Evolutionary conservation across 2,888 invertebrate genomes (phyloP).

Genomic region (Napeogenes inachia): DNA sequence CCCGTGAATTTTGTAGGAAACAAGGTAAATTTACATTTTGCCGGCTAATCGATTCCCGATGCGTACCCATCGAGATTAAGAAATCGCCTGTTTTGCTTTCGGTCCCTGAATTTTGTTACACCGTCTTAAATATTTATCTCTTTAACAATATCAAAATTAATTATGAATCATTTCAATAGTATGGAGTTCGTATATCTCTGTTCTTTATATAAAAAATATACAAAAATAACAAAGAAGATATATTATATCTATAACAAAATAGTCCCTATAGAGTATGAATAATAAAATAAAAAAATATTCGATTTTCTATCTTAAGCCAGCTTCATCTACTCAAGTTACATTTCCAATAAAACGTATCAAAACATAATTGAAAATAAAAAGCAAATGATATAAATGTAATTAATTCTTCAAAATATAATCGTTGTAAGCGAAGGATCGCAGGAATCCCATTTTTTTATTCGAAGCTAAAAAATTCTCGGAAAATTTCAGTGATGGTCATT

Average conservation of each 20-base stretch:
- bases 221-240: too few species aligned
- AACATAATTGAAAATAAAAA: background rate
- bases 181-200: too few species aligned
- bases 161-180: background rate
- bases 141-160: background rate
- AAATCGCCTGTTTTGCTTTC: constrained; percentile 28
- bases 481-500: constrained; percentile 25
- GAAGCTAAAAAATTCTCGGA: constrained; percentile 24
- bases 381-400: background rate
- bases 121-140: constrained; percentile 2
- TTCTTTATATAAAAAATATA: too few species aligned
- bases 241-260: too few species aligned
- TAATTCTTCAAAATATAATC: background rate
- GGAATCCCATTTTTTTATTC: constrained; percentile 21
- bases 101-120: constrained; percentile 12
- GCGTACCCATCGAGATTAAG: constrained; percentile 35
- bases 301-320: too few species aligned
- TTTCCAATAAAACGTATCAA: background rate
- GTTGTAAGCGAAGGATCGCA: constrained; percentile 15
- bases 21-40: constrained; percentile 32
- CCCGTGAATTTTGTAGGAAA: constrained; percentile 25
- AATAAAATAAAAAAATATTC: too few species aligned
- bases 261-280: too few species aligned
- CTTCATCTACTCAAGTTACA: too few species aligned
- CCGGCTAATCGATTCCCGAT: constrained; percentile 37